phyloP scores from a whole-genome alignment of 2,888 invertebrate genomes.

The Hipparchia semele region DNA sequence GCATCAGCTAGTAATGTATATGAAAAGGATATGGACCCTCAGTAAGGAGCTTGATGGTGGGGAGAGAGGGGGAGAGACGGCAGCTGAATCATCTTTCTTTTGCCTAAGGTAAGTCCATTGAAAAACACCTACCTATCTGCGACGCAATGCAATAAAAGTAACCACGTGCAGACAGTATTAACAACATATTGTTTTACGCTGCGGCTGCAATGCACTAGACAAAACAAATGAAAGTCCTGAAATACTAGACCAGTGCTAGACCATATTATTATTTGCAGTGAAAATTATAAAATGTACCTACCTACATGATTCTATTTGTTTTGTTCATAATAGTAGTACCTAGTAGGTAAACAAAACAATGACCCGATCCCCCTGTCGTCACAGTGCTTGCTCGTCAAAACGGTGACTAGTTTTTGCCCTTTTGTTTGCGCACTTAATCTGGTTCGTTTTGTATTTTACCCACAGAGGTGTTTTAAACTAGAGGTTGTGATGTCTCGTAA shows the following conservation, averaged over 20 bases:
- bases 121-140: neutral
- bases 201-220: neutral
- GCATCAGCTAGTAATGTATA: no score
- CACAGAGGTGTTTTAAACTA: neutral
- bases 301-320: neutral
- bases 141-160: neutral
- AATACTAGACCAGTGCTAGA: slow-evolving; percentile 22
- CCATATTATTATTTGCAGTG: slow-evolving; percentile 12
- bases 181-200: neutral
- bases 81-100: no score
- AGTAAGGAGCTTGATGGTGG: no score
- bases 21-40: no score
- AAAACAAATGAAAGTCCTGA: slow-evolving; percentile 23
- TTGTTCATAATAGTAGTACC: no score
- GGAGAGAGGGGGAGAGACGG: no score
- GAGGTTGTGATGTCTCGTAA: neutral
- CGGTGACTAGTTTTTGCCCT: slow-evolving; percentile 23
- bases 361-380: slow-evolving; percentile 20
- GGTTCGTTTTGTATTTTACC: slow-evolving; percentile 17
- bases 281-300: slow-evolving; percentile 9
- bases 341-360: slow-evolving; percentile 9
- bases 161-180: neutral
- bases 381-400: slow-evolving; percentile 24
- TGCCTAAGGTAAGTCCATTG: no score
- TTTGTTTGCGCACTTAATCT: slow-evolving; percentile 24